phyloP scores from a whole-genome alignment of 2,888 invertebrate species.

The Leucoma salicis region DNA sequence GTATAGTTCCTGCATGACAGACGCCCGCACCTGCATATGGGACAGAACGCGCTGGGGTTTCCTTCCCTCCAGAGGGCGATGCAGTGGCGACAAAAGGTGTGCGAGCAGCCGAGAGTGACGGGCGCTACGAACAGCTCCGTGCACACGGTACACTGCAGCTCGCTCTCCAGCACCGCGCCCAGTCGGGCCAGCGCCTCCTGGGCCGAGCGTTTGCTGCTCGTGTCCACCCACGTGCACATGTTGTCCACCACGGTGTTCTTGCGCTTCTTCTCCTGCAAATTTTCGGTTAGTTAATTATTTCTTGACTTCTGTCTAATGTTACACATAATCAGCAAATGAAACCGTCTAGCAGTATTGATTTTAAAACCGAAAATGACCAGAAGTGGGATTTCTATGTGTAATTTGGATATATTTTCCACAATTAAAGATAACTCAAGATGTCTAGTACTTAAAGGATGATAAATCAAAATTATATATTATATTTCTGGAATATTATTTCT shows the following conservation, averaged over 20 bases:
- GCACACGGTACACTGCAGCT: constrained; percentile 89
- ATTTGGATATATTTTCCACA: too few relatives aligned
- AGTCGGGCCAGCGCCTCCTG: constrained; percentile 50
- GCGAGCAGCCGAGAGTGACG: constrained; percentile 87
- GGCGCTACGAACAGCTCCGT: constrained; percentile 88
- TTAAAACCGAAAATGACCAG: too few relatives aligned
- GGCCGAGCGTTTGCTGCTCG: constrained; percentile 45
- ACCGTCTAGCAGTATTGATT: too few relatives aligned
- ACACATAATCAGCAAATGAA: too few relatives aligned
- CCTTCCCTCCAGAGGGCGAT: constrained; percentile 87
- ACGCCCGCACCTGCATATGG: constrained; percentile 87
- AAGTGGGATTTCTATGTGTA: too few relatives aligned
- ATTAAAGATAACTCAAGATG: too few relatives aligned
- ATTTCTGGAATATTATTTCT: too few relatives aligned
- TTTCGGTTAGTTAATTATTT: too few relatives aligned
- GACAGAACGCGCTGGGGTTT: constrained; percentile 85
- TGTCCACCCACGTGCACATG: constrained; percentile 31
- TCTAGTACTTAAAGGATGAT: too few relatives aligned
- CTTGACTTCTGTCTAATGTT: too few relatives aligned
- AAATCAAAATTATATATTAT: too few relatives aligned
- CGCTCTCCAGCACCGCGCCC: constrained; percentile 84
- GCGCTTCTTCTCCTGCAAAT: constrained; percentile 56
- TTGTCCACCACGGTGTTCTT: constrained; percentile 55
- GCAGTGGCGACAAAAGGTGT: constrained; percentile 88
- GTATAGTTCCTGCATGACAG: constrained; percentile 84